Evolutionary conservation across 2,113 vertebrate genomes (phyloP), one percentile per base, ranked within the genome.

Genomic region (Microcebus ravelobensis): DNA sequence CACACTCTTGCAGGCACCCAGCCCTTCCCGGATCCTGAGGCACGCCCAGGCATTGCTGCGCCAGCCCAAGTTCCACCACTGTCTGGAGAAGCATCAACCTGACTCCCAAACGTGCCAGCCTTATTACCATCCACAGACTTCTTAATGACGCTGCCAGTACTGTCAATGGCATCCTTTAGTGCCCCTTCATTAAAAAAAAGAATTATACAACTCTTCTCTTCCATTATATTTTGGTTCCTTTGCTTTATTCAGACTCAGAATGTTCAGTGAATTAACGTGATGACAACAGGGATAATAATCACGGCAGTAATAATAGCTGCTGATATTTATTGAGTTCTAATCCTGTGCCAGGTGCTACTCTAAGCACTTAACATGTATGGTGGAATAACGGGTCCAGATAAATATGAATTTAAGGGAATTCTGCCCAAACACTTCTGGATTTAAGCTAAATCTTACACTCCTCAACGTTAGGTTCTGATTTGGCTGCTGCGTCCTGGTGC

Each of bases 31-130:
- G 83, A 57, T 76, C 79, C 36, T 1, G 3, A 94, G 70, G 67
- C 87, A 34, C 21, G 23, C 57, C 87, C 81, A 36, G 68, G 84
- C 80, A 67, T 27, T 1, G 5, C 61, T 0, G 59, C 0, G 2
- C 93, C 93, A 88, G 89, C 82, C 95, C 73, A 2, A 45, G 61
- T 70, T 80, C 96, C 81, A 93, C 96, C 95, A 84, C 94, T 94
- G 96, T 92, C 96, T 96, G 82, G 82, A 85, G 95, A 92, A 90
- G 90, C 92, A 94, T 96, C 81, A 4, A 82, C 94, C 92, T 92
- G 96, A 63, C 97, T 98, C 92, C 67, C 95, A 96, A 97, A 97
- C 95, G 95, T 96, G 94, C 97, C 97, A 97, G 92, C 92, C 92
- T 95, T 36, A 94, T 96, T 94, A 94, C 87, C 95, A 96, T 68